phyloP scores from a whole-genome alignment of 2,888 invertebrate species.

The Griposia aprilina region DNA sequence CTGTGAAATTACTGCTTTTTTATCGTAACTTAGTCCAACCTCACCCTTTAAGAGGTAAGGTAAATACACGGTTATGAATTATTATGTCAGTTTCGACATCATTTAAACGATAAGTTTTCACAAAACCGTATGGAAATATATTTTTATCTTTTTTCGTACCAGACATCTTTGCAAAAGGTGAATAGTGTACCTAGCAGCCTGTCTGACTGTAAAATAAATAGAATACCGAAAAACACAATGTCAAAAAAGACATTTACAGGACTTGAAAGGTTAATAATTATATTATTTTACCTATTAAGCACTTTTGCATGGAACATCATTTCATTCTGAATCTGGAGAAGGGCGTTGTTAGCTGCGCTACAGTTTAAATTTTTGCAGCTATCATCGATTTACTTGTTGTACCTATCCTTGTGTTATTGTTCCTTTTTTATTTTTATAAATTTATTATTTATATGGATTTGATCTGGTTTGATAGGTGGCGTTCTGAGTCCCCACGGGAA shows the following conservation, averaged over 20 bases:
- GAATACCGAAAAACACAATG: background rate
- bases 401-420: too few relatives aligned
- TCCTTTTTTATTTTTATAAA: too few relatives aligned
- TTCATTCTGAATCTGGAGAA: too few relatives aligned
- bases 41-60: background rate
- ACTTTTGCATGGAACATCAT: too few relatives aligned
- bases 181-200: background rate
- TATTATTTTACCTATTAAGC: too few relatives aligned
- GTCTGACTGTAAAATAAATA: background rate
- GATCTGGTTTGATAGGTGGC: background rate
- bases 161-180: background rate
- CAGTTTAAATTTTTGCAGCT: too few relatives aligned
- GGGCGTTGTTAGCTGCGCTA: too few relatives aligned
- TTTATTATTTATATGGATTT: background rate
- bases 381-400: too few relatives aligned
- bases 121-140: background rate
- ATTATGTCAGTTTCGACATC: background rate
- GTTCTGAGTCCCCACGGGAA: background rate
- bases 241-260: background rate
- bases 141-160: background rate
- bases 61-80: background rate
- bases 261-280: conserved; percentile 4
- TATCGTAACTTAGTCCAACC: conserved; percentile 13
- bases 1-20: conserved; percentile 4
- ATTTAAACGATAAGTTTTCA: background rate